These are phyloP conservation scores for Tetragnatha montana DNA, from an alignment of 2,888 invertebrate species.

Conservation along the genomic window DNA sequence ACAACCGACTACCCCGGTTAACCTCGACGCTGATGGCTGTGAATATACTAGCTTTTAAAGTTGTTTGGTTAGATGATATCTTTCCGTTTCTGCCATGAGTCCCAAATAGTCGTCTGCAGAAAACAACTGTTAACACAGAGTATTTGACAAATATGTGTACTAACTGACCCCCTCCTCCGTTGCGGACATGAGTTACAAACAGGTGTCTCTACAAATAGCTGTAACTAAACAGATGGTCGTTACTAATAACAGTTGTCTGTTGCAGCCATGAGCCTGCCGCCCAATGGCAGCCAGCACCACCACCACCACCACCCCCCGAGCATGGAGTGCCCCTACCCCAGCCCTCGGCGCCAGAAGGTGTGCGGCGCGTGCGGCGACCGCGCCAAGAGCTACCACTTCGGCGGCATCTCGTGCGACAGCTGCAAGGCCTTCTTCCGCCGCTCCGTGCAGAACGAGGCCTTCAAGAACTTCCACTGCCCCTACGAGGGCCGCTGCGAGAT, in stretches of 20 bases:
- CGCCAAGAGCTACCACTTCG: slow-evolving; percentile 76
- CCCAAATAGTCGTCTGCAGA: no score
- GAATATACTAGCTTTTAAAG: no score
- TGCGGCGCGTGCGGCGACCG: slow-evolving; percentile 76
- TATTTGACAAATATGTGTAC: no score
- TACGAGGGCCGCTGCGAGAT: slow-evolving; percentile 75
- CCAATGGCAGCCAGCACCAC: slow-evolving; percentile 71
- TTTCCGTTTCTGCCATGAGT: no score
- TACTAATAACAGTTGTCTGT: neutral
- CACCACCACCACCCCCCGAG: slow-evolving; percentile 30
- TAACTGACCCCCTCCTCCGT: no score
- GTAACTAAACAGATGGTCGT: no score
- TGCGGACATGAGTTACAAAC: no score
- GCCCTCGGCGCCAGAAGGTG: slow-evolving; percentile 72
- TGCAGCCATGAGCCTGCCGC: slow-evolving; percentile 72
- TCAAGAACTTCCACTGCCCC: slow-evolving; percentile 75
- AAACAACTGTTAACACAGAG: no score
- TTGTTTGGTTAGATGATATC: no score
- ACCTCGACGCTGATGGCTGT: no score
- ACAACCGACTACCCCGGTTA: no score
- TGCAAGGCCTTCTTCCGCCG: slow-evolving; percentile 77
- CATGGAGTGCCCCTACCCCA: slow-evolving; percentile 2
- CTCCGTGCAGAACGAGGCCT: slow-evolving; percentile 76
- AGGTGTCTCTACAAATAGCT: no score
- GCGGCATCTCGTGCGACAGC: slow-evolving; percentile 76